Percentiles rank a stretch among this genome's conserved stretches.
These are phyloP conservation scores for Galerucella calmariensis DNA, from an alignment of 2,888 invertebrate genomes.

Conservation along the genomic window DNA sequence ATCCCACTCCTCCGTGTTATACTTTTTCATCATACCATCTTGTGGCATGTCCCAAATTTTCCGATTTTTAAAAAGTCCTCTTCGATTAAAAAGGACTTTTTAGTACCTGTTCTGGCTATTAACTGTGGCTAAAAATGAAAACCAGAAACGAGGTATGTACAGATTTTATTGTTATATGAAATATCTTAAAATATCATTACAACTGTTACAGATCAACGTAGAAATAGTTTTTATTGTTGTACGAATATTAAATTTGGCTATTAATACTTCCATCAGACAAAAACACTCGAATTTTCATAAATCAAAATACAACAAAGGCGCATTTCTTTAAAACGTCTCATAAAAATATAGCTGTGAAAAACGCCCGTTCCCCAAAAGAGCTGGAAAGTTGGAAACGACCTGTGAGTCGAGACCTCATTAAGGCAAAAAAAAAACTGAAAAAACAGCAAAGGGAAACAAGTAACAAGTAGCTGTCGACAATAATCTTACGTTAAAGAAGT, in stretches of 20 bases:
- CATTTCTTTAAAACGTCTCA: background rate
- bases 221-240: background rate
- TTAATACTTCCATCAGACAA: background rate
- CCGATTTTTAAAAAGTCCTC: no score
- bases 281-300: background rate
- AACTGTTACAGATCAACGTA: background rate
- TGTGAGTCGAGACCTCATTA: conserved; percentile 5
- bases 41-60: no score
- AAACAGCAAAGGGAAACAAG: conserved; percentile 6
- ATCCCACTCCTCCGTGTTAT: no score
- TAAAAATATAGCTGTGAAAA: conserved; percentile 3
- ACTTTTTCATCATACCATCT: no score
- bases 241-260: background rate
- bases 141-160: no score
- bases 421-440: conserved; percentile 6
- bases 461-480: conserved; percentile 10
- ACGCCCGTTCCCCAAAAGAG: background rate
- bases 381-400: conserved; percentile 7
- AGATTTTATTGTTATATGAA: no score
- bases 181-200: no score
- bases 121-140: no score
- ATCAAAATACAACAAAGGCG: background rate
- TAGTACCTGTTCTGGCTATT: no score
- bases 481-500: background rate
- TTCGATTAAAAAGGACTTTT: no score